Base-by-base conservation (phyloP, 2,797 vertebrate genomes). In the Sparus aurata region DNA sequence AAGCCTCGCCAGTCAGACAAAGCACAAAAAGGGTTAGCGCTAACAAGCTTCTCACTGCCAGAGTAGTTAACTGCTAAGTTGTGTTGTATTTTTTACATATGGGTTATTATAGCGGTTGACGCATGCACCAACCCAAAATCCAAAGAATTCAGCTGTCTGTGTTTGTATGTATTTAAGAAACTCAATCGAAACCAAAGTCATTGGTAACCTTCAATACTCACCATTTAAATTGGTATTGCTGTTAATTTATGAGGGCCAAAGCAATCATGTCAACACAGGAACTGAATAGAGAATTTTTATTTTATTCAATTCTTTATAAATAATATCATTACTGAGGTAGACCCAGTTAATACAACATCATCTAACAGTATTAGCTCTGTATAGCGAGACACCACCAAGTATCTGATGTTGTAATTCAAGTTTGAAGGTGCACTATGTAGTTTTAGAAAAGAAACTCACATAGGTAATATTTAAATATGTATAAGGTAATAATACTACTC, bases 11-110 rank as follows among this genome's bases (percentile, higher is more conserved):
- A 50, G 43, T 50, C 52, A 46, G 58, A 47, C 17, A 69, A 61
- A 70, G 80, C 52, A 73, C 47, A 49, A 62, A 73, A 52, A 27
- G 25, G 9, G 3, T 47, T 38, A 57, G 49, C 30, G 41, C 73
- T 84, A 82, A 82, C 76, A 82, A 87, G 76, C 61, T 60, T 62
- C 75, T 65, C 30, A 49, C 73, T 76, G 67, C 53, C 54, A 73
- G 60, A 66, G 4, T 22, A 18, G 18, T 47, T 67, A 49, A 38
- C 17, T 17, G 52, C 30, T 27, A 54, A 16, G 25, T 30, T 30
- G 34, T 27, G 47, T 34, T 34, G 16, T 15, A n/a, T 53, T 9
- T 23, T 53, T 6, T 30, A 77, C 16, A 23, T 18, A 52, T 15
- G 43, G 18, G 18, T 60, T 49, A 57, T 59, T 63, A 61, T 18